Base-by-base conservation (phyloP, 1,140 invertebrate species). In the Atta cephalotes region DNA sequence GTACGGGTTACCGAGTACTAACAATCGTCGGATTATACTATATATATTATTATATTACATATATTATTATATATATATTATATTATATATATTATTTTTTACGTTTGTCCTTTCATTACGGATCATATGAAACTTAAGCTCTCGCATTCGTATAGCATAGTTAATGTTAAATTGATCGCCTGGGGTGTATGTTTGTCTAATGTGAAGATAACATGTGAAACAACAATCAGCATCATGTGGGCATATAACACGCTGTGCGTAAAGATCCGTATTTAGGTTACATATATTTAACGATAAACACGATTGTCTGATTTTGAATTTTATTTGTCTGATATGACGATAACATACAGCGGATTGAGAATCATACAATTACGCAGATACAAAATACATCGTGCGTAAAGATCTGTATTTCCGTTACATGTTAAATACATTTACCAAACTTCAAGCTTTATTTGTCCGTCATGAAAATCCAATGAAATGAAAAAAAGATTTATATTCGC, bases 241-340 rank as follows among this genome's bases (percentile, higher is more conserved):
- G 39, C 25, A 2, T 39, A 49, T 12, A 21, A 45, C 35, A 18
- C 18, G 18, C 16, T 28, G 16, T 35, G 45, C 39, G 68, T 74
- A 31, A 49, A 84, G 56, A 62, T 51, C 9, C 70, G 28, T n/a
- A 58, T 60, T 49, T 39, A 18, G 18, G 7, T 4, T 60, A 3
- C 9, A 16, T 51, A 56, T 45, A 62, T 84, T 58, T 65, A 82
- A 84, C 70, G 70, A 53, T 62, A 76, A 76, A 51, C n/a, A 35
- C 39, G 18, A 51, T 74, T 10, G 58, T 31, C 80, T 62, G 70
- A 74, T 84, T 76, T 70, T 21, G 21, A 28, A 3, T 51, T 58
- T 74, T 84, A 49, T 62, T 51, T 51, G 45, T 84, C n/a, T 51
- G 49, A 76, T 35, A 14, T 28, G 25, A 63, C 25, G 56, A 18